A percentile compares a stretch with the other conserved stretches of the same genome.
phyloP scores from a whole-genome alignment of 1,140 invertebrate species.

The Oscheius sp. region DNA sequence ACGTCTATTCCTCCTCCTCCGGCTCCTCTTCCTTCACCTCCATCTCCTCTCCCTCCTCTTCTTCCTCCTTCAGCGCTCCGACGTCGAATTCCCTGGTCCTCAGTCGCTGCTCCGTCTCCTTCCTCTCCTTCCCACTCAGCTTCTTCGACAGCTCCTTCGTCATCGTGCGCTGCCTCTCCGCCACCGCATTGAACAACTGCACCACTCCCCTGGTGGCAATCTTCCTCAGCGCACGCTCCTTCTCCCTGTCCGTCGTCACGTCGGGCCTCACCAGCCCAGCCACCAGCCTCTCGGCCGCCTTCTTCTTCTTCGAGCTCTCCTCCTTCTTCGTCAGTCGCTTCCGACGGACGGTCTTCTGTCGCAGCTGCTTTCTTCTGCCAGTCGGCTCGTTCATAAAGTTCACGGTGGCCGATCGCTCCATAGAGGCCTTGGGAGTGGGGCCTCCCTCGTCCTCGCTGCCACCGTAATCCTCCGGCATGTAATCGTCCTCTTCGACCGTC shows the following conservation, averaged over 20 bases:
- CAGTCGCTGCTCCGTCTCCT: constrained; percentile 6
- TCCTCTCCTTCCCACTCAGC: constrained; percentile 8
- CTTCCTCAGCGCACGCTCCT: constrained; percentile 23
- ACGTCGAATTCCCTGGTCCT: constrained; percentile 14
- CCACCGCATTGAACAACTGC: constrained; percentile 33
- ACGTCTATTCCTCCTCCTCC: not conserved
- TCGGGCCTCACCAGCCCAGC: constrained; percentile 25
- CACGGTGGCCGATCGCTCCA: not conserved
- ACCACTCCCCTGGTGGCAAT: constrained; percentile 34
- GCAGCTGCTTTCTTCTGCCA: not conserved
- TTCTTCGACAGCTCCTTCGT: constrained; percentile 16
- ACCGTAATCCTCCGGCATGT: not conserved
- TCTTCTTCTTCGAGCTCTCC: constrained; percentile 14
- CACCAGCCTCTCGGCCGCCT: not conserved
- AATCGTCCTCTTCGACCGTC: not conserved
- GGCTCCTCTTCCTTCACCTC: constrained; percentile 5
- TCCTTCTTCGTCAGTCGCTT: constrained; percentile 28
- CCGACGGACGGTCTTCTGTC: constrained; percentile 6
- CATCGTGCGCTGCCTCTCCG: constrained; percentile 30
- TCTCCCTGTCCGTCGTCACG: constrained; percentile 24
- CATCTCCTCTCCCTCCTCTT: constrained; percentile 18
- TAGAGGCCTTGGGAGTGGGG: no score
- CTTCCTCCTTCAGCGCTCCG: constrained; percentile 1
- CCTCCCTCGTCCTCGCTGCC: not conserved
- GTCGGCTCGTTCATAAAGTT: not conserved